Evolutionary conservation across 2,888 invertebrate species (phyloP).

Genomic region (Tanaodytes sp.): DNA sequence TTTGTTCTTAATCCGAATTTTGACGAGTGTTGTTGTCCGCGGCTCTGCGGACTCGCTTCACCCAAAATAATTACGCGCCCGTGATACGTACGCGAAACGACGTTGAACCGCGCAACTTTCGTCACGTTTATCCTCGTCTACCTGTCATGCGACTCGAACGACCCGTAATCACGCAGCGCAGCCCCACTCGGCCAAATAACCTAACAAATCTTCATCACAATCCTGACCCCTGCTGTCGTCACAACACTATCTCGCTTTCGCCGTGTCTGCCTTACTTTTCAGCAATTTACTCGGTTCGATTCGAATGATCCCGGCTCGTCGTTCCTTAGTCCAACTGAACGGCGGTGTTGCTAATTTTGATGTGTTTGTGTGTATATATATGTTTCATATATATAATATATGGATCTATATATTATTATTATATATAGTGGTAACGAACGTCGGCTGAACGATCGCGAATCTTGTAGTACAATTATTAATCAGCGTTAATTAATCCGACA

Average conservation of each 20-base stretch:
- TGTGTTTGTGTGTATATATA: no score
- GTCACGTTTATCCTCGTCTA: not conserved
- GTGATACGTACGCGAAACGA: not conserved
- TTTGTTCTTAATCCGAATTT: slow-evolving; percentile 92
- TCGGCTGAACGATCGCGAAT: no score
- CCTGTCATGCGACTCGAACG: not conserved
- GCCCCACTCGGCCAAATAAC: not conserved
- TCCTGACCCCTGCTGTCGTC: not conserved
- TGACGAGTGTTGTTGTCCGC: slow-evolving; percentile 76
- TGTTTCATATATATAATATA: no score
- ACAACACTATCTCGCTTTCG: not conserved
- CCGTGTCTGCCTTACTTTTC: not conserved
- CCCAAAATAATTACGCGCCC: slow-evolving; percentile 18
- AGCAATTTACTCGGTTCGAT: not conserved
- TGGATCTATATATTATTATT: no score
- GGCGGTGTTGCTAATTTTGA: no score
- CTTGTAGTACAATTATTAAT: no score
- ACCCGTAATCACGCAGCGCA: no score
- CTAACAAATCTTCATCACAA: not conserved
- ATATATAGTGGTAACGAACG: no score
- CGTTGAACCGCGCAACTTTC: not conserved
- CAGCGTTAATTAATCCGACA: no score
- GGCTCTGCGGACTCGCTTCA: slow-evolving; percentile 51
- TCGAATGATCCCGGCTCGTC: not conserved
- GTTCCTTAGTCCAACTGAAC: no score